phyloP scores from a whole-genome alignment of 2,888 invertebrate species.

The Cistogaster globosa region DNA sequence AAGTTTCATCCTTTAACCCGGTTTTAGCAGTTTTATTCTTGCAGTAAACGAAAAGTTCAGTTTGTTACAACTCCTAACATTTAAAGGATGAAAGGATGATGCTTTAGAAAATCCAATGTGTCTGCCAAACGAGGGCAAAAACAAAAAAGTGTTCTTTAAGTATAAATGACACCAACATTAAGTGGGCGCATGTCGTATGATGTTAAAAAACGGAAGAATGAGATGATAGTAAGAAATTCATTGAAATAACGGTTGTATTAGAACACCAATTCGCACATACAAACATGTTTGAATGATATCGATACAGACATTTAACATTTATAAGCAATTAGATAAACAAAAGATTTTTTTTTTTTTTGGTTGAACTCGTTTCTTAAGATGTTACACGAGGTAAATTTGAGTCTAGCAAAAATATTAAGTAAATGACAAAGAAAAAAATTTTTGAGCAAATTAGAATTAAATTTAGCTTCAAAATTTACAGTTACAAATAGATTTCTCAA shows the following conservation, averaged over 20 bases:
- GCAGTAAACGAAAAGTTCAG: slow-evolving; percentile 4
- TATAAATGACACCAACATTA: slow-evolving; percentile 32
- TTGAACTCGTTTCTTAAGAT: background rate
- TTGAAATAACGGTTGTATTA: background rate
- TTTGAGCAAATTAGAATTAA: no score
- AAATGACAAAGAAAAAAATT: no score
- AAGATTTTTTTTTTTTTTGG: background rate
- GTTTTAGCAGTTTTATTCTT: no score
- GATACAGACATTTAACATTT: slow-evolving; percentile 5
- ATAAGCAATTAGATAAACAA: slow-evolving; percentile 18
- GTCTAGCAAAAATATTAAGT: no score
- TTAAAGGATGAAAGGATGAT: background rate
- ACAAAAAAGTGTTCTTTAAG: slow-evolving; percentile 2
- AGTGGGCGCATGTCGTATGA: slow-evolving; percentile 55
- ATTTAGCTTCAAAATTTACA: no score
- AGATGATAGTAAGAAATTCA: background rate
- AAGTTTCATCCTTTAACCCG: background rate
- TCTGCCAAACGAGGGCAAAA: slow-evolving; percentile 8
- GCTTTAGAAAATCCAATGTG: slow-evolving; percentile 35
- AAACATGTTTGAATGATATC: background rate
- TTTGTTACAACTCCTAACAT: slow-evolving; percentile 10
- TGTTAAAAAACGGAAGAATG: no score
- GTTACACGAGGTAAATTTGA: no score
- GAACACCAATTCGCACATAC: background rate
- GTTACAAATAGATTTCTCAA: no score